Evolutionary conservation across 2,888 invertebrate species (phyloP), one percentile per base, ranked within the genome.

Genomic region (Pyrochroa serraticornis): DNA sequence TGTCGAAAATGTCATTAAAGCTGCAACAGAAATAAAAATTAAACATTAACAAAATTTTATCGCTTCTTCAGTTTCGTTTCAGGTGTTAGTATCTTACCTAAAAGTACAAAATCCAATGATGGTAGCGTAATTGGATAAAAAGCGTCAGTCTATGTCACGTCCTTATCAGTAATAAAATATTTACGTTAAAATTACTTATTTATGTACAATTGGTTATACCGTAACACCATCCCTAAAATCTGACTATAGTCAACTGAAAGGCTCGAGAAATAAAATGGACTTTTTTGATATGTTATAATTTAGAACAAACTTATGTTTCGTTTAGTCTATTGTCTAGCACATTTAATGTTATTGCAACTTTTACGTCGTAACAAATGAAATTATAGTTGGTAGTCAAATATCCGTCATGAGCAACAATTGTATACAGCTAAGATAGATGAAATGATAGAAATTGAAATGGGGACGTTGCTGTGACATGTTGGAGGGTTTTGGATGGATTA

Each of bases 401-500:
- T 63, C 55, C 41, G 61, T 47, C 38, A 59, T 14, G 32, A 55
- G 10, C 32, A 60, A 9, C 30, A 55, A 33, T 38, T 60, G 58
- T 57, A 64, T 57, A 50, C 47, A 65, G 47, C 46, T 58, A 47
- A 67, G 46, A 46, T 62, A 65, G 14, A 65, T 50, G 51, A 68
- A 45, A 60, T 65, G 62, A 56, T 63, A 64, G 50, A 66, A 62
- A 62, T 64, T 56, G 49, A 67, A 54, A 52, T 47, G 58, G 50
- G 64, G 66, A 50, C 71, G 64, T 57, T 70, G 67, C 58, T 70
- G 71, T 63, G 77, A 75, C 65, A 66, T 62, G 71, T 72, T 77
- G 71, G 79, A 75, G 62, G 87, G 87, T 70, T 85, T 84, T 44
- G 87, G 87, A 79, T 88, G 87, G 70, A 87, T 82, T 73, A 88